Conservation (phyloP, 1,140 invertebrate genomes). For the Glossosoma conforme region DNA sequence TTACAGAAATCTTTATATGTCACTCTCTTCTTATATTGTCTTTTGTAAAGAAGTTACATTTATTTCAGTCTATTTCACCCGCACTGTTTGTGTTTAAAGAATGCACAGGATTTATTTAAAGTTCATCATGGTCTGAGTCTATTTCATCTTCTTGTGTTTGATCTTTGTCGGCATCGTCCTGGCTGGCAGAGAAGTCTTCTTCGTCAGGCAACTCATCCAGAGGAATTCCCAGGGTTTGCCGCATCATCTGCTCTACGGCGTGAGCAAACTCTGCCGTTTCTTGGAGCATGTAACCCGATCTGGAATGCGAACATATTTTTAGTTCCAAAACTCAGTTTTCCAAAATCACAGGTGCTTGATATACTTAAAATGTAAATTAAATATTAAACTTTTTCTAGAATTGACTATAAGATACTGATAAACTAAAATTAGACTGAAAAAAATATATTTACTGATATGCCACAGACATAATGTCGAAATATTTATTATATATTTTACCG, state of each 20-base stretch:
- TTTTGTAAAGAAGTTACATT: no score
- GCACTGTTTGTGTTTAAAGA: conserved; percentile 2
- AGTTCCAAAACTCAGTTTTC: no score
- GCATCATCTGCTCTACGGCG: conserved; percentile 82
- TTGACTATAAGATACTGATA: no score
- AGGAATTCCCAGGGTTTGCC: conserved; percentile 75
- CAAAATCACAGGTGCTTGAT: no score
- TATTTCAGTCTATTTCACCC: conserved; percentile 20
- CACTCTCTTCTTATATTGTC: no score
- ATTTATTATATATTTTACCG: conserved; percentile 40
- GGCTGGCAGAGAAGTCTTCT: conserved; percentile 48
- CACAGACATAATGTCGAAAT: no score
- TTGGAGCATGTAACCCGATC: conserved; percentile 81
- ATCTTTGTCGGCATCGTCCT: conserved; percentile 38
- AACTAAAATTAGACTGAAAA: no score
- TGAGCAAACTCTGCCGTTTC: conserved; percentile 85
- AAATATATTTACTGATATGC: no score
- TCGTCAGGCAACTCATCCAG: conserved; percentile 64
- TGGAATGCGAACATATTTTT: no score
- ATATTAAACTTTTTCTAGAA: no score
- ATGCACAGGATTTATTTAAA: conserved; percentile 12
- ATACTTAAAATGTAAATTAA: no score
- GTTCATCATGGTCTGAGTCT: conserved; percentile 42
- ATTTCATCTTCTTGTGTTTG: conserved; percentile 37
- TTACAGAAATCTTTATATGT: no score